Evolutionary conservation across 2,888 invertebrate species (phyloP).

Genomic region (Melinopterus prodromus): DNA sequence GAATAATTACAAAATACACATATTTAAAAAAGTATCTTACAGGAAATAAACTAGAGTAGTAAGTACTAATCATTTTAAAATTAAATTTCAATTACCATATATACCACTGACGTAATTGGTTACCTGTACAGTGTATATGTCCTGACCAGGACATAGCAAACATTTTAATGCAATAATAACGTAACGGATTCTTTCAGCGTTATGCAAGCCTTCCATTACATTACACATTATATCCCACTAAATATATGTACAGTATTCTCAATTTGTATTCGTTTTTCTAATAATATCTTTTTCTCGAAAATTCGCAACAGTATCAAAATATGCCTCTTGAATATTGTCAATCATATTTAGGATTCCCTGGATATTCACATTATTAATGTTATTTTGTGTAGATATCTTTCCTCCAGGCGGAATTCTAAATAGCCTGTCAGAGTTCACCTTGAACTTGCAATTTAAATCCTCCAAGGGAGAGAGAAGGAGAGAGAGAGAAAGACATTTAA

Average conservation of each 20-base stretch:
- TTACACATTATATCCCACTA: not conserved
- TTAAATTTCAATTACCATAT: not conserved
- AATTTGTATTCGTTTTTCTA: no score
- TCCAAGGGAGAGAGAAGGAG: not conserved
- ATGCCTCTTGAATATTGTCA: not conserved
- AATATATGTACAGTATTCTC: no score
- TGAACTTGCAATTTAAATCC: not conserved
- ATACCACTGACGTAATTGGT: not conserved
- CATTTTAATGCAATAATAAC: not conserved
- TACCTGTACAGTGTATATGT: not conserved
- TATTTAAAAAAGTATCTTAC: not conserved
- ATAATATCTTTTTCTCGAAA: no score
- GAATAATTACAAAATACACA: not conserved
- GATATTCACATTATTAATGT: not conserved
- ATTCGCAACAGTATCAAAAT: not conserved
- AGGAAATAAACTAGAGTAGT: not conserved
- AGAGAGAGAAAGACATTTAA: not conserved
- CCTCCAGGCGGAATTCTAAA: not conserved
- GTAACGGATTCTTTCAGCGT: not conserved
- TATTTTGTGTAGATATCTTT: not conserved
- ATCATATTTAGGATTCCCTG: not conserved
- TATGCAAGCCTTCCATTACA: not conserved
- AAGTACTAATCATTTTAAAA: not conserved
- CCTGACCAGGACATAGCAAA: not conserved
- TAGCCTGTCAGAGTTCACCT: not conserved